Conservation (phyloP, 2,113 vertebrate genomes). For the Elephantulus edwardii region DNA sequence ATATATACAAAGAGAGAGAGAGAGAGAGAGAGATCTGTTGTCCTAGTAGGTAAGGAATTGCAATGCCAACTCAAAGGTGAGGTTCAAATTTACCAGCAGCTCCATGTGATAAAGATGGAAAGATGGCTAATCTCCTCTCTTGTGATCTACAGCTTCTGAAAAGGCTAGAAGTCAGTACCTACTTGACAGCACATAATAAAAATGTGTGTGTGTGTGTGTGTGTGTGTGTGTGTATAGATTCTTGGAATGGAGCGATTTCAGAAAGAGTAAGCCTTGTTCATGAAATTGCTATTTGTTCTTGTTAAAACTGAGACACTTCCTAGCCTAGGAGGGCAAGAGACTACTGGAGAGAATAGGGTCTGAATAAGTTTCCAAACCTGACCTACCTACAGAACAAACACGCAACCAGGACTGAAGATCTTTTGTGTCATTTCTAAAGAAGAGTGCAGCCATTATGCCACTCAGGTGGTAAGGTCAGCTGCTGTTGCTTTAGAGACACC, state of each 20-base stretch:
- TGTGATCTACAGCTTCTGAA: too few relatives aligned
- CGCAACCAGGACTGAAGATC: neutral
- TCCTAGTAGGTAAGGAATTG: too few relatives aligned
- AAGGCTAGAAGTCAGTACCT: too few relatives aligned
- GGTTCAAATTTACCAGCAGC: too few relatives aligned
- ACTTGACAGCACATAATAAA: too few relatives aligned
- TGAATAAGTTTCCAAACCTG: neutral
- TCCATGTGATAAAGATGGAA: too few relatives aligned
- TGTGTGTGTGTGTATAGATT: too few relatives aligned
- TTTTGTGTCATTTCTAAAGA: neutral
- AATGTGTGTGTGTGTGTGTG: too few relatives aligned
- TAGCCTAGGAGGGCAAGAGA: neutral
- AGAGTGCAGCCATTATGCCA: neutral
- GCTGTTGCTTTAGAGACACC: neutral
- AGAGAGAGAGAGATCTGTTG: too few relatives aligned
- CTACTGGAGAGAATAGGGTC: neutral
- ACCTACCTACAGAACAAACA: neutral
- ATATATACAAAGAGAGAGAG: too few relatives aligned
- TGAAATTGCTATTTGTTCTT: neutral
- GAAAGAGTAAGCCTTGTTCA: neutral
- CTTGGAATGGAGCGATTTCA: neutral
- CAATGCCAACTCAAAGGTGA: too few relatives aligned
- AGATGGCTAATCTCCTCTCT: too few relatives aligned
- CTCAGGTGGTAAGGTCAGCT: neutral
- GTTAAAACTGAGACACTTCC: neutral